A percentile compares a stretch with the other conserved stretches of the same genome.
phyloP scores from a whole-genome alignment of 2,888 invertebrate genomes.

The Apeira syringaria region DNA sequence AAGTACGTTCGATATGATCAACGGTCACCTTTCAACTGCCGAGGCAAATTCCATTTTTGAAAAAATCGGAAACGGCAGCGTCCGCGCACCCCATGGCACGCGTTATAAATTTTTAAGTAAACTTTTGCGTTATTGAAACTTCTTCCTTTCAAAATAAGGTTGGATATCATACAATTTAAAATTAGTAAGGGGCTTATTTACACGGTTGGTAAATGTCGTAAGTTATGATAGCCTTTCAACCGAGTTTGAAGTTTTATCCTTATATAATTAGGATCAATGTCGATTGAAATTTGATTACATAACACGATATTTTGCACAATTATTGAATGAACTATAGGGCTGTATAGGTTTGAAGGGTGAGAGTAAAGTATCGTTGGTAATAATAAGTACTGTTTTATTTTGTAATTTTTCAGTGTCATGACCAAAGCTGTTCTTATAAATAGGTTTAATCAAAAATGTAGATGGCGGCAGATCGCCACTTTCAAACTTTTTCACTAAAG shows the following conservation, averaged over 20 bases:
- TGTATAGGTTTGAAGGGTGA: conserved; percentile 34
- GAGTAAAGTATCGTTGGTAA: conserved; percentile 26
- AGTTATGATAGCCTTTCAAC: neutral
- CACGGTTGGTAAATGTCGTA: conserved; percentile 7
- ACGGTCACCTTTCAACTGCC: conserved; percentile 69
- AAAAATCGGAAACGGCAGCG: conserved; percentile 73
- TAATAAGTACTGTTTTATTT: neutral
- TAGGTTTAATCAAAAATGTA: too few species aligned
- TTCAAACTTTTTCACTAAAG: too few species aligned
- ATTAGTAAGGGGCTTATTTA: neutral
- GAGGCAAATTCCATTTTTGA: conserved; percentile 53
- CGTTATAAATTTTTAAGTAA: conserved; percentile 44
- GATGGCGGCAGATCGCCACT: too few species aligned
- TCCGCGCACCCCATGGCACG: conserved; percentile 78
- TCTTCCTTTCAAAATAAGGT: neutral
- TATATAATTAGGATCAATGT: conserved; percentile 4
- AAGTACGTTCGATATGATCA: conserved; percentile 43
- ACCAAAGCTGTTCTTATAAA: too few species aligned
- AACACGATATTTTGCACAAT: conserved; percentile 34
- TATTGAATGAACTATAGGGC: conserved; percentile 53
- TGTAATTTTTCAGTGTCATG: conserved; percentile 3
- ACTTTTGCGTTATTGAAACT: neutral
- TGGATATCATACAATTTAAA: conserved; percentile 1
- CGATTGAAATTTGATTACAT: conserved; percentile 1
- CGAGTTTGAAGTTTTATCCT: conserved; percentile 15